These are phyloP conservation scores for Ceratitis capitata DNA, from an alignment of 1,140 invertebrate genomes.

Conservation along the genomic window DNA sequence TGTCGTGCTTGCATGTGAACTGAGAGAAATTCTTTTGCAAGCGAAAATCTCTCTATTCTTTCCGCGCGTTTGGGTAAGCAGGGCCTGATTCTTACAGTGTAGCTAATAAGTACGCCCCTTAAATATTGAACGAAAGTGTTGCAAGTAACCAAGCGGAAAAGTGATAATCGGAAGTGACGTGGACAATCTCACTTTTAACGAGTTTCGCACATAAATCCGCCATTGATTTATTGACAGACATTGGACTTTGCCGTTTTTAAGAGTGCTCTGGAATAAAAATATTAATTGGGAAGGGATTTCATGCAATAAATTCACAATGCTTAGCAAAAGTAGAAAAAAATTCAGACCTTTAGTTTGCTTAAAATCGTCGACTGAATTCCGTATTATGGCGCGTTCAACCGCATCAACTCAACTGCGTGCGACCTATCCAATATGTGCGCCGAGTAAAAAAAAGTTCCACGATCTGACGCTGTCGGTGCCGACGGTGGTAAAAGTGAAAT, in stretches of 20 bases:
- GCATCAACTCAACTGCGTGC: too few species aligned
- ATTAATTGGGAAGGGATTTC: background rate
- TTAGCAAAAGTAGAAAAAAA: too few species aligned
- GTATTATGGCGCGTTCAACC: too few species aligned
- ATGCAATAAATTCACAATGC: too few species aligned
- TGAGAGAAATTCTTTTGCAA: background rate
- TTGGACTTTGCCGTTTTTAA: background rate
- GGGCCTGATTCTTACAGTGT: background rate
- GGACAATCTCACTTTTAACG: constrained; percentile 24
- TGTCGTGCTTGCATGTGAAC: constrained; percentile 13
- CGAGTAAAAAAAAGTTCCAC: too few species aligned
- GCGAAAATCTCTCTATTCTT: too few species aligned
- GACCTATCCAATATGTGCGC: too few species aligned
- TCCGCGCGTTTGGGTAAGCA: background rate
- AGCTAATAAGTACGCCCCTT: background rate
- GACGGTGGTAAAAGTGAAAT: too few species aligned
- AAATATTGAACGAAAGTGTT: background rate
- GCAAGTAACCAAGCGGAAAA: background rate
- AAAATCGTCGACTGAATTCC: too few species aligned
- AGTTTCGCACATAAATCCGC: constrained; percentile 32
- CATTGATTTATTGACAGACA: constrained; percentile 10
- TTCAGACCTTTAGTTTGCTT: too few species aligned
- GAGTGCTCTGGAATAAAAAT: background rate
- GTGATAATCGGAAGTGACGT: constrained; percentile 2
- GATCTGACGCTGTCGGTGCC: too few species aligned